These are phyloP conservation scores for Morpho achilles DNA, from an alignment of 2,888 invertebrate species.

Conservation along the genomic window DNA sequence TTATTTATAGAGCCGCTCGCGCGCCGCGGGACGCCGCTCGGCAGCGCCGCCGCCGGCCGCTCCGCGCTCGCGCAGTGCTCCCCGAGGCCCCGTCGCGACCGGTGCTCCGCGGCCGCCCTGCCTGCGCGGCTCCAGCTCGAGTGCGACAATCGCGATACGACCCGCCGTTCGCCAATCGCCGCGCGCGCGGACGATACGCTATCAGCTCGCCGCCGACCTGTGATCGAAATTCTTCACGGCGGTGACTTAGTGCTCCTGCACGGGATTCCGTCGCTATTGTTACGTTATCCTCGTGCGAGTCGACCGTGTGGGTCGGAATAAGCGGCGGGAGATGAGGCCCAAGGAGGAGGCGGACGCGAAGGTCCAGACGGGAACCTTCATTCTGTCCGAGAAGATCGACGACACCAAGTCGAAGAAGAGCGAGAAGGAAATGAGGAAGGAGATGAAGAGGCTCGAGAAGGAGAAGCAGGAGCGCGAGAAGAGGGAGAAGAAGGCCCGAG, in stretches of 20 bases:
- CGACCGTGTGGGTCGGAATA: conserved; percentile 29
- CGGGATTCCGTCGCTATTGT: conserved; percentile 48
- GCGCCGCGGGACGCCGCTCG: conserved; percentile 31
- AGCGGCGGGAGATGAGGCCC: conserved; percentile 58
- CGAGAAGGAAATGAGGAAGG: conserved; percentile 74
- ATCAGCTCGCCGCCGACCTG: conserved; percentile 42
- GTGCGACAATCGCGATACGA: conserved; percentile 55
- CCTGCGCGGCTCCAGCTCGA: not conserved
- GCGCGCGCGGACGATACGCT: conserved; percentile 48
- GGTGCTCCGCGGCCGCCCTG: conserved; percentile 47
- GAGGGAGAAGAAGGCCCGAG: conserved; percentile 72
- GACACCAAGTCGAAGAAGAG: conserved; percentile 69
- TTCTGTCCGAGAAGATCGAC: conserved; percentile 78
- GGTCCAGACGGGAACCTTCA: conserved; percentile 74
- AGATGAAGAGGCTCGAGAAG: conserved; percentile 72
- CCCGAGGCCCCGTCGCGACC: conserved; percentile 47
- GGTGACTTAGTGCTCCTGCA: conserved; percentile 52
- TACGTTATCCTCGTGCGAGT: conserved; percentile 50
- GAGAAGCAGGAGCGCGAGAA: conserved; percentile 72
- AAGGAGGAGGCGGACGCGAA: conserved; percentile 70
- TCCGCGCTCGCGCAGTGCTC: conserved; percentile 43
- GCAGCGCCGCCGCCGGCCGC: conserved; percentile 31
- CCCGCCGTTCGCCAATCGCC: conserved; percentile 54
- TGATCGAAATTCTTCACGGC: conserved; percentile 37
- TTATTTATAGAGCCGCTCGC: conserved; percentile 65